Conservation (phyloP, 2,113 vertebrate genomes). For the Passer domesticus region DNA sequence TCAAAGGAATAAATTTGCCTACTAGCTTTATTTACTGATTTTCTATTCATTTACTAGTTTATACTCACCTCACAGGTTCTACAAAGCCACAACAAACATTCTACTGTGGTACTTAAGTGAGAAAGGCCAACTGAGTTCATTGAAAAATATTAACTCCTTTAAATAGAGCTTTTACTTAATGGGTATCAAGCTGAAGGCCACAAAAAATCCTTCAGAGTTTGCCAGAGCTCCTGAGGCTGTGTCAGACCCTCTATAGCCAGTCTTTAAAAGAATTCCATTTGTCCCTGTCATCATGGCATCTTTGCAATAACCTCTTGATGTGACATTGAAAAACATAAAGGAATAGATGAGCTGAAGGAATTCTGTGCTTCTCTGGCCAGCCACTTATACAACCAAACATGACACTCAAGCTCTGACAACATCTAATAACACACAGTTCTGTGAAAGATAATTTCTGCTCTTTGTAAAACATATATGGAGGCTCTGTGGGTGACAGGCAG, state of each 20-base stretch:
- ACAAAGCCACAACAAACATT: neutral
- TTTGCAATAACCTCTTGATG: neutral
- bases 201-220: neutral
- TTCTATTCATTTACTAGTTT: neutral
- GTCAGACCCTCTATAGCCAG: neutral
- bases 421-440: neutral
- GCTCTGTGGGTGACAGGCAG: neutral
- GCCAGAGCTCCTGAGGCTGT: neutral
- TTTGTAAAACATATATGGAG: neutral
- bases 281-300: neutral
- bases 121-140: conserved; percentile 7
- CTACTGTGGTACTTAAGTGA: neutral
- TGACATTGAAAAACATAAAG: neutral
- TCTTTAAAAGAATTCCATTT: neutral
- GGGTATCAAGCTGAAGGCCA: neutral
- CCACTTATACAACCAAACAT: neutral
- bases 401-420: neutral
- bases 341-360: neutral
- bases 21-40: neutral
- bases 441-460: neutral
- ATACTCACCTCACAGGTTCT: neutral
- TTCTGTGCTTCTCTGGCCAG: neutral
- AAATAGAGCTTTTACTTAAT: neutral
- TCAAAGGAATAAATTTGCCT: neutral
- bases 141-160: neutral